Percentiles rank a stretch among this genome's conserved stretches.
phyloP scores from a whole-genome alignment of 2,797 vertebrate genomes.

The Catostomus latipinnis region DNA sequence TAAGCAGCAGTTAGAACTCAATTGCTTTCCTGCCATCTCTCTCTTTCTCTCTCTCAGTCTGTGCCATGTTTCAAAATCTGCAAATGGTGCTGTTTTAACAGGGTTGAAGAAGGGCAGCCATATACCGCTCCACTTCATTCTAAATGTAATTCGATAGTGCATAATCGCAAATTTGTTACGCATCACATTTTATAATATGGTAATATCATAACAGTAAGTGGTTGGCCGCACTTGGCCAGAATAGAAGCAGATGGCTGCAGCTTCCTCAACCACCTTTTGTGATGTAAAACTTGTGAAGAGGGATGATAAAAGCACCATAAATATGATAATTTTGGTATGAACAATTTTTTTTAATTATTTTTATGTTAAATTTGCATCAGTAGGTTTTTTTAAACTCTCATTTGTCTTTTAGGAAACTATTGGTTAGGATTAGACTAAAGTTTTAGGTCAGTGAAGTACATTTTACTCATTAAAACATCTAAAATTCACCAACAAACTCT shows the following conservation, averaged over 20 bases:
- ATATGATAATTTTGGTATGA: slow-evolving; percentile 27
- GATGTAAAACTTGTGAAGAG: neutral
- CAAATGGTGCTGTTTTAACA: slow-evolving; percentile 21
- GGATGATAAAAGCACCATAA: neutral
- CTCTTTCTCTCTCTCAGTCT: slow-evolving; percentile 5
- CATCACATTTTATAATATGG: slow-evolving; percentile 51
- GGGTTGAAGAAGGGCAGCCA: slow-evolving; percentile 48
- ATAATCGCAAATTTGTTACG: slow-evolving; percentile 75
- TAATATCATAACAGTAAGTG: slow-evolving; percentile 33
- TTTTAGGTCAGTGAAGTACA: too few species aligned
- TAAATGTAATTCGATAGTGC: slow-evolving; percentile 73
- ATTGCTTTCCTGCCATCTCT: neutral
- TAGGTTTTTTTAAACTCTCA: too few species aligned
- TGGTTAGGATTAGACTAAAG: too few species aligned
- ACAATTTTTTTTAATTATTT: too few species aligned
- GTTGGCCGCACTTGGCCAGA: slow-evolving; percentile 26
- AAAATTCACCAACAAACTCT: too few species aligned
- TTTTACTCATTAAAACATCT: too few species aligned
- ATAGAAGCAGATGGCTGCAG: slow-evolving; percentile 54
- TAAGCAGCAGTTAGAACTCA: too few species aligned
- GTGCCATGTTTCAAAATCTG: neutral
- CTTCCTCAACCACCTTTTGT: too few species aligned
- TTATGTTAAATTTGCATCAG: too few species aligned
- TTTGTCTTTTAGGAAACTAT: too few species aligned
- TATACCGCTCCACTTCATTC: slow-evolving; percentile 54